Base-by-base conservation (phyloP, 1,140 invertebrate genomes). In the Maniola jurtina region DNA sequence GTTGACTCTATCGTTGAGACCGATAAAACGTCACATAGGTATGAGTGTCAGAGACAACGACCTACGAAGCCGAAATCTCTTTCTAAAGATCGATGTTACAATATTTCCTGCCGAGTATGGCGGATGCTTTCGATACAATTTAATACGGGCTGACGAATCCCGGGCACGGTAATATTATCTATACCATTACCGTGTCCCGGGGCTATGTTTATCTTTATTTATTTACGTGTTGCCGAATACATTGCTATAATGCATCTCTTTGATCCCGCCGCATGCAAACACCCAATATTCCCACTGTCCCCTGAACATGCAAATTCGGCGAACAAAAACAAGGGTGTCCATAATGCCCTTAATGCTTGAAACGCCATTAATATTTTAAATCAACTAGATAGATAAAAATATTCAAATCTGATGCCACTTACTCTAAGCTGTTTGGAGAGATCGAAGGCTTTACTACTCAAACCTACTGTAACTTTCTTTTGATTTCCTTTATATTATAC, bases 291-390 rank as follows among this genome's bases (percentile, higher is more conserved):
- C 64, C 75, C 70, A 68, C 68, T 72, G 61, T 65, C 74, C 81
- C 80, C 69, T 62, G 66, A 68, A 62, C 73, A 88, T 88, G 86
- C 84, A 86, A 86, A 86, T 86, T 75, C 79, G 69, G 38, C 55
- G 63, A 73, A 84, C 76, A 78, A 84, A 81, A 88, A 88, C 86
- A 88, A 84, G 86, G 84, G 78, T 69, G 75, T 71, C 75, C 66
- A 76, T 83, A 86, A 86, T 81, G 74, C 83, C 80, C 77, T 83
- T 85, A 87, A 84, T 84, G 79, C 83, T 58, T 64, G 59, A 76
- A 77, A 80, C 76, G 70, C 74, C 80, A 84, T 88, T 88, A 88
- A 88, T 88, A 86, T 85, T 86, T 86, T 71, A 87, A 80, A 84
- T 74, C 79, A 81, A 85, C 80, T 84, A 57, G 34, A 52, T 52